Evolutionary conservation across 2,888 invertebrate genomes (phyloP).

Genomic region (Ganaspis brasiliensis): DNA sequence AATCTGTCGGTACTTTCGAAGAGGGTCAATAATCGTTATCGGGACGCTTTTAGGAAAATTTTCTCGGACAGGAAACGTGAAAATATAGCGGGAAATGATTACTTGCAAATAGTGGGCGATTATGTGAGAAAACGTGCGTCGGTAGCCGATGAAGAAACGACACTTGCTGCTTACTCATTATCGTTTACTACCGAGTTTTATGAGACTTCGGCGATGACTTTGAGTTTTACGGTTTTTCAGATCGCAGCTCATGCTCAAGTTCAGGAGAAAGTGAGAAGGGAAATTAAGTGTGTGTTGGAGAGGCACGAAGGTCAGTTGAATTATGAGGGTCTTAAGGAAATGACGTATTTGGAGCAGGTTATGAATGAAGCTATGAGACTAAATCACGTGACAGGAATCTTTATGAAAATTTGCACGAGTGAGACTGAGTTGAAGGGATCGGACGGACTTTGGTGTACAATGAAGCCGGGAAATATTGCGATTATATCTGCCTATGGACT

Average conservation of each 20-base stretch:
- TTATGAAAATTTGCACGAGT: conserved; percentile 65
- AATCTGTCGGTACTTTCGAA: conserved; percentile 56
- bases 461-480: conserved; percentile 62
- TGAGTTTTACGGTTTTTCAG: conserved; percentile 80
- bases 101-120: conserved; percentile 80
- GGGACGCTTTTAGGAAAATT: conserved; percentile 61
- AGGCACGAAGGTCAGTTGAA: conserved; percentile 77
- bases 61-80: conserved; percentile 64
- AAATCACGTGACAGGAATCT: conserved; percentile 34
- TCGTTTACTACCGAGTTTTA: conserved; percentile 82
- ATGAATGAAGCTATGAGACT: conserved; percentile 71
- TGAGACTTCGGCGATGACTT: conserved; percentile 81
- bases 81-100: conserved; percentile 78
- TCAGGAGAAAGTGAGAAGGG: conserved; percentile 80
- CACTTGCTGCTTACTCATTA: conserved; percentile 79
- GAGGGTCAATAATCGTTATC: conserved; percentile 58
- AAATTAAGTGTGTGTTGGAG: conserved; percentile 76
- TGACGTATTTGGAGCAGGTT: conserved; percentile 82
- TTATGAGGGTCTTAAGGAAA: conserved; percentile 81
- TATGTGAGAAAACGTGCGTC: conserved; percentile 57
- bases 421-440: conserved; percentile 62
- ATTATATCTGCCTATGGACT: conserved; percentile 56
- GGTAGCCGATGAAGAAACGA: conserved; percentile 70
- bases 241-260: conserved; percentile 79
- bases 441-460: conserved; percentile 65